These are phyloP conservation scores for Brienomyrus brachyistius DNA, from an alignment of 2,113 vertebrate genomes.

Conservation along the genomic window DNA sequence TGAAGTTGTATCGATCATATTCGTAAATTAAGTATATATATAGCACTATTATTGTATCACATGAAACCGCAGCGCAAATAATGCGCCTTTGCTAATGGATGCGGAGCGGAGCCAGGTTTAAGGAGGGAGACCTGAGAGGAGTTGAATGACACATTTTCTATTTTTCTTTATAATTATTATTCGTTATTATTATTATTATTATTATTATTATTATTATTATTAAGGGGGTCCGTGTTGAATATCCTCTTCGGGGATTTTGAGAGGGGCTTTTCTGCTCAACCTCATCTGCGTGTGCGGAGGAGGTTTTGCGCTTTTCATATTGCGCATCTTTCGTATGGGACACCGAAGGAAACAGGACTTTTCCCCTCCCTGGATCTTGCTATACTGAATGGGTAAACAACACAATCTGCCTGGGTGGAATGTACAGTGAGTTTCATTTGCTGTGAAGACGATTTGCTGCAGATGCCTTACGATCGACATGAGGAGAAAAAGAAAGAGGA, in stretches of 20 bases:
- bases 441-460: conserved; percentile 70
- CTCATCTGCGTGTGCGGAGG: conserved; percentile 11
- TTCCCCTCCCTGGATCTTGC: background rate
- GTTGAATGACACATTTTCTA: conserved; percentile 18
- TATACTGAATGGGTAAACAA: conserved; percentile 52
- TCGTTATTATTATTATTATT: too few species aligned
- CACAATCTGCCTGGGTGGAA: conserved; percentile 66
- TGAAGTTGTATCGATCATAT: background rate
- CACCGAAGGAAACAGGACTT: background rate
- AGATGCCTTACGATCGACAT: conserved; percentile 60
- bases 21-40: background rate
- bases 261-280: background rate
- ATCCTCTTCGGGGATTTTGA: background rate
- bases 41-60: background rate
- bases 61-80: background rate
- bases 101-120: conserved; percentile 10
- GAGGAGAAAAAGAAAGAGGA: conserved; percentile 58
- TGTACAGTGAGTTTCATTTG: conserved; percentile 74
- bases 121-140: background rate
- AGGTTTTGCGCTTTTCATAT: background rate
- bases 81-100: background rate
- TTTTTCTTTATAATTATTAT: too few species aligned
- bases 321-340: background rate
- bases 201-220: too few species aligned
- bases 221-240: background rate